Base-by-base conservation (phyloP, 2,888 invertebrate species). In the Periphyllus acericola region DNA sequence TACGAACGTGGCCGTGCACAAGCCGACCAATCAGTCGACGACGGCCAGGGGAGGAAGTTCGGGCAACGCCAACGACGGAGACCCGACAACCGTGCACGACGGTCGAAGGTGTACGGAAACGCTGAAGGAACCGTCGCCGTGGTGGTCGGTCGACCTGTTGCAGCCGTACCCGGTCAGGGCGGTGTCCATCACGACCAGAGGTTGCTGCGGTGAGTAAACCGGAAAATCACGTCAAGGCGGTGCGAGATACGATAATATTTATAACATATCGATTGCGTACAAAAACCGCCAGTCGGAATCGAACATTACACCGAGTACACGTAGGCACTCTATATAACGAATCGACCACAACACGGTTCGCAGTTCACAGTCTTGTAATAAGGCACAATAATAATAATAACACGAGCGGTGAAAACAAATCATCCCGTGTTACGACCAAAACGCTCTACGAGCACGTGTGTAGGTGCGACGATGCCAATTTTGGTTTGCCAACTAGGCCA, bases 141-240 rank as follows among this genome's bases (percentile, higher is more conserved):
- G 97, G 97, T 98, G 97, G 97, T 95, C 95, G 90, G 97, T 97
- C 17, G 97, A 98, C 91, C 93, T 98, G 78, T 93, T 98, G 71
- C 93, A 95, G 89, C 95, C 97, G 52, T 97, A 97, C 91, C 94
- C 96, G 1, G 95, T 98, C 84, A 95, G 96, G 91, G 96, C 96
- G 71, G 96, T 98, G 72, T 93, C 97, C 89, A 95, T 98, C 82
- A 96, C 97, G 19, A 97, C 97, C 0, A 93, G 96, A 91, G 95
- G 95, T 60, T 95, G 96, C 90, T 96, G 96, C 90, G 95, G 95
- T 95, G 91, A 93, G 93, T 90, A 52, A 32, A 71, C 66, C 8
- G 14, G 17, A 60, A 34, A n/a, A 66, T 3, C 36, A 36, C 36
- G 29, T 82, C 25, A 6, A n/a, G n/a, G 21, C 36, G 82, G n/a